Conservation (phyloP, 2,797 vertebrate species). For the Rhinoraja longicauda region DNA sequence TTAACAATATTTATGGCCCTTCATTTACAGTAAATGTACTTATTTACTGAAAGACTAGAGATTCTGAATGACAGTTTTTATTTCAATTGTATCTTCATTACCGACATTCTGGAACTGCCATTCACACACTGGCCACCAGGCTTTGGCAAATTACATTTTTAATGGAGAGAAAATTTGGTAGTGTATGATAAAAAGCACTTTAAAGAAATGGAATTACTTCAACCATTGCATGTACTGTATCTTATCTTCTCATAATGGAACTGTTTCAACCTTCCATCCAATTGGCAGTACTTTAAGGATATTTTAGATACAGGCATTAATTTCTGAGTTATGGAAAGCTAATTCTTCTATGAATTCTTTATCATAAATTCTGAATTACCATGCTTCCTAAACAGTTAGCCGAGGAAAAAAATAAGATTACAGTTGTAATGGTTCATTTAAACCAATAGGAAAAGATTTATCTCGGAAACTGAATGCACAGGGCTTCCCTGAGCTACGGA, state of each 20-base stretch:
- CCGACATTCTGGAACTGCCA: not conserved
- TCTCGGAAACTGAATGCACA: not conserved
- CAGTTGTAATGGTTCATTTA: not conserved
- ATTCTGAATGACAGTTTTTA: no score
- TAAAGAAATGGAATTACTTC: not conserved
- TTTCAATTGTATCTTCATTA: not conserved
- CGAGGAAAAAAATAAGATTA: not conserved
- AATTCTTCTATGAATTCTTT: not conserved
- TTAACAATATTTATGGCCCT: no score
- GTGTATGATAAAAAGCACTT: not conserved
- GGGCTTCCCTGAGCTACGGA: no score
- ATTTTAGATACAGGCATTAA: not conserved
- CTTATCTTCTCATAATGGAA: not conserved
- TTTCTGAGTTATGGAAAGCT: not conserved
- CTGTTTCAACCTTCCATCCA: not conserved
- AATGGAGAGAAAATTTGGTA: not conserved
- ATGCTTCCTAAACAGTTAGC: not conserved
- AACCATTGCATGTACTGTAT: not conserved
- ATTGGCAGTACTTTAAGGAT: not conserved
- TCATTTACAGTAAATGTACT: no score
- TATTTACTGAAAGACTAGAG: no score
- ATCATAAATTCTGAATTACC: not conserved
- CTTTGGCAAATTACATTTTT: not conserved
- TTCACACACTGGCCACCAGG: not conserved
- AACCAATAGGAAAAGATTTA: not conserved